Evolutionary conservation across 1,140 invertebrate species (phyloP).

Genomic region (Diabrotica undecimpunctata): DNA sequence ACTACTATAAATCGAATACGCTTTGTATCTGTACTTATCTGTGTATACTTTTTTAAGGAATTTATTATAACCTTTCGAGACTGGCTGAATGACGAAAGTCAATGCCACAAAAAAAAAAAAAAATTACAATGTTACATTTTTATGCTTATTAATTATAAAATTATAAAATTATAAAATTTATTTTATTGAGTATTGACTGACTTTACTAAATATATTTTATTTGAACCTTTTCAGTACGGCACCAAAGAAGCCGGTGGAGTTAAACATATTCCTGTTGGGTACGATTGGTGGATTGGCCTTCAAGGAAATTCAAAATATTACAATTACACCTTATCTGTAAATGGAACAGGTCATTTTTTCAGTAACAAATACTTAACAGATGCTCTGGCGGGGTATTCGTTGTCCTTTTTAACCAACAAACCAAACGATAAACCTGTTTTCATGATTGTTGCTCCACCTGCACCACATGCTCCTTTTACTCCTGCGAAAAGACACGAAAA

Average conservation of each 20-base stretch:
- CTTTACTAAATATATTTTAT: too few species aligned
- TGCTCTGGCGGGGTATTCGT: constrained; percentile 63
- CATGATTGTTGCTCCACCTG: constrained; percentile 79
- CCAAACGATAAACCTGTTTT: constrained; percentile 61
- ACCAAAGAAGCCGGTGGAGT: constrained; percentile 55
- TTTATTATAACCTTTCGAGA: too few species aligned
- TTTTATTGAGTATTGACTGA: too few species aligned
- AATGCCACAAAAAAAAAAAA: too few species aligned
- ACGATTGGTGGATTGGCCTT: constrained; percentile 76
- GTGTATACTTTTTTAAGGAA: too few species aligned
- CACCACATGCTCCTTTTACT: constrained; percentile 79
- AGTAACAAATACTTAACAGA: constrained; percentile 78
- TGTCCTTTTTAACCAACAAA: constrained; percentile 55
- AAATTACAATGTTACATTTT: too few species aligned
- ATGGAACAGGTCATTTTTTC: constrained; percentile 64
- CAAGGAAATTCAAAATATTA: constrained; percentile 86
- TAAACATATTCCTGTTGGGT: constrained; percentile 70
- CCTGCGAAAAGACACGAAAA: constrained; percentile 68
- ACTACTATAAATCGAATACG: too few species aligned
- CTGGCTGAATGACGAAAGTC: too few species aligned
- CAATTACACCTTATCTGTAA: constrained; percentile 81
- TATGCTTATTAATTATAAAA: too few species aligned
- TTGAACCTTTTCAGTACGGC: constrained; percentile 58
- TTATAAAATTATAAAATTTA: too few species aligned
- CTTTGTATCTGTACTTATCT: too few species aligned